Percentiles rank a stretch among this genome's conserved stretches.
These are phyloP conservation scores for Trypoxylus dichotomus DNA, from an alignment of 1,140 invertebrate species.

Conservation along the genomic window DNA sequence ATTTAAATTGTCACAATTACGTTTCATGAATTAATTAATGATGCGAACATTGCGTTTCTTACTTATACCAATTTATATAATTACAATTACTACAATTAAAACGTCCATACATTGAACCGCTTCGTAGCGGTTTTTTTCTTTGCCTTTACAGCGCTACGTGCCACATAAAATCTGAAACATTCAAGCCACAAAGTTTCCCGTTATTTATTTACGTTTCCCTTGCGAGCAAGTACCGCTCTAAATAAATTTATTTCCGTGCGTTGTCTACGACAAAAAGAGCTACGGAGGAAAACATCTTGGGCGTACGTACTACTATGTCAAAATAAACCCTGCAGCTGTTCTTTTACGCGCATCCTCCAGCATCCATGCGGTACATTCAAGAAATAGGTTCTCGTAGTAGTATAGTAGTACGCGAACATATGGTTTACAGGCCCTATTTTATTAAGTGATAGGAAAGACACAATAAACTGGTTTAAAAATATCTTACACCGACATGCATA, in stretches of 20 bases:
- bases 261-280: conserved; percentile 12
- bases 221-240: neutral
- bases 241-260: conserved; percentile 12
- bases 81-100: conserved; percentile 3
- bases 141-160: neutral
- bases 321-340: conserved; percentile 20
- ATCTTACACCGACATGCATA: neutral
- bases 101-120: neutral
- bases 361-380: neutral
- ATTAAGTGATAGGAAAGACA: neutral
- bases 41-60: neutral
- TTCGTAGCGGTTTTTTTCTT: neutral
- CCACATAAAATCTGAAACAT: conserved; percentile 9
- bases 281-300: neutral
- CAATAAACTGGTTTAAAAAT: neutral
- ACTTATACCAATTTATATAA: neutral
- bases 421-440: neutral
- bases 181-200: neutral
- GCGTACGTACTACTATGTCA: neutral
- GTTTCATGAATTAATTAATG: neutral
- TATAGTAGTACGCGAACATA: neutral
- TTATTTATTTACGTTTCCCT: conserved; percentile 15
- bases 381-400: neutral
- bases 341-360: neutral
- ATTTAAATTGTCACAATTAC: neutral